These are phyloP conservation scores for Dryomyza anilis DNA, from an alignment of 2,888 invertebrate genomes.

Conservation along the genomic window DNA sequence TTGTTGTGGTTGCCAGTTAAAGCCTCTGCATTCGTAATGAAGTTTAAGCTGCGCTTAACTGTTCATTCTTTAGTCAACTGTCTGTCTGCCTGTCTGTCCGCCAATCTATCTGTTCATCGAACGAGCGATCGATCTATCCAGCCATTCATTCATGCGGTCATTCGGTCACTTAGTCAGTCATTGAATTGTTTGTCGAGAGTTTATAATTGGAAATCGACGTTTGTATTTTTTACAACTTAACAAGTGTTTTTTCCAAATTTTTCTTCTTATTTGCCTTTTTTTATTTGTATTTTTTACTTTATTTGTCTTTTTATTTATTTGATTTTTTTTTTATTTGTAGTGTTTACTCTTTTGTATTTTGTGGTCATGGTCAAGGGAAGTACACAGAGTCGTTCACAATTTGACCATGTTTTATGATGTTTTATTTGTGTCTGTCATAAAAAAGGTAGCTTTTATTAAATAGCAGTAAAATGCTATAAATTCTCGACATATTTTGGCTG, in stretches of 20 bases:
- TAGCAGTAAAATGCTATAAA: no score
- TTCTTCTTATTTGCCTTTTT: background rate
- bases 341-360: background rate
- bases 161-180: no score
- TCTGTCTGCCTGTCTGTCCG: no score
- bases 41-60: conserved; percentile 10
- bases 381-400: background rate
- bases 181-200: no score
- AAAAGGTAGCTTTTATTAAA: no score
- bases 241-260: background rate
- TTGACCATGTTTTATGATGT: no score
- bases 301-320: background rate
- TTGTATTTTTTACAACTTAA: no score
- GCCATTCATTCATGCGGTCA: background rate
- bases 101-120: no score
- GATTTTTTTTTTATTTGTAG: background rate
- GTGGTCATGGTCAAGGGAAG: background rate
- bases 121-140: no score
- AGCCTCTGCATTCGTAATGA: conserved; percentile 6
- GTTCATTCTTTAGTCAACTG: conserved; percentile 15
- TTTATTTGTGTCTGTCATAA: no score
- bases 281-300: background rate
- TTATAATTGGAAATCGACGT: no score
- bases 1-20: conserved; percentile 7
- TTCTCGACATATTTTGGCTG: no score